Conservation (phyloP, 2,888 invertebrate genomes). For the Tetranychus piercei region DNA sequence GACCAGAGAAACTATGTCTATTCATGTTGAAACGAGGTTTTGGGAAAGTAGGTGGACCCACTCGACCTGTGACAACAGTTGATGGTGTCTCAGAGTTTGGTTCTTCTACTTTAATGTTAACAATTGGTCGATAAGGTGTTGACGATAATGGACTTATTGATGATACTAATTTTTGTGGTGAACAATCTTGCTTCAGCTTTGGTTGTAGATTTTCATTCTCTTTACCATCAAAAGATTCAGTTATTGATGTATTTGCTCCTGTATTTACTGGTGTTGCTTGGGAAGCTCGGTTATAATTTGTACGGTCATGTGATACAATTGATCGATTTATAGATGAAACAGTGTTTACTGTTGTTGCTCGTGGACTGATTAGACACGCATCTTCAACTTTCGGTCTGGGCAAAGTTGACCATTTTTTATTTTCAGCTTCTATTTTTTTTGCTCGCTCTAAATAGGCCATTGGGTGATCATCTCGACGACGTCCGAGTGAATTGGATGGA, state of each 20-base stretch:
- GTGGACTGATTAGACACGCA: background rate
- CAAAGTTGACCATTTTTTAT: conserved; percentile 4
- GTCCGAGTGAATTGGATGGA: conserved; percentile 41
- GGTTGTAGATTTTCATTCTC: background rate
- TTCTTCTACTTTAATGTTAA: background rate
- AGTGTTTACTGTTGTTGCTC: background rate
- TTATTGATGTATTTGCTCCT: background rate
- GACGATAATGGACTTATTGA: background rate
- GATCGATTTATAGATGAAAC: background rate
- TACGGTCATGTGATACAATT: background rate
- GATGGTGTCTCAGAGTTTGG: background rate
- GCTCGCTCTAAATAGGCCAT: conserved; percentile 15
- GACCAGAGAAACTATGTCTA: conserved; percentile 3
- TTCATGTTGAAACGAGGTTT: background rate
- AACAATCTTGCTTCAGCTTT: background rate
- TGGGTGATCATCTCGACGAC: conserved; percentile 20
- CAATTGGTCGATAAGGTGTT: background rate
- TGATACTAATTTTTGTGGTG: background rate
- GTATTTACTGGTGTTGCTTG: background rate
- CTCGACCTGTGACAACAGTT: background rate
- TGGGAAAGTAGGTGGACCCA: conserved; percentile 5
- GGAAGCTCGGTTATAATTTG: background rate
- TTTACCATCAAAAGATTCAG: too few species aligned
- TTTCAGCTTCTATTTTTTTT: background rate
- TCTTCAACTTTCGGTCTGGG: background rate